phyloP scores from a whole-genome alignment of 2,797 vertebrate genomes.

The Amblyraja radiata region DNA sequence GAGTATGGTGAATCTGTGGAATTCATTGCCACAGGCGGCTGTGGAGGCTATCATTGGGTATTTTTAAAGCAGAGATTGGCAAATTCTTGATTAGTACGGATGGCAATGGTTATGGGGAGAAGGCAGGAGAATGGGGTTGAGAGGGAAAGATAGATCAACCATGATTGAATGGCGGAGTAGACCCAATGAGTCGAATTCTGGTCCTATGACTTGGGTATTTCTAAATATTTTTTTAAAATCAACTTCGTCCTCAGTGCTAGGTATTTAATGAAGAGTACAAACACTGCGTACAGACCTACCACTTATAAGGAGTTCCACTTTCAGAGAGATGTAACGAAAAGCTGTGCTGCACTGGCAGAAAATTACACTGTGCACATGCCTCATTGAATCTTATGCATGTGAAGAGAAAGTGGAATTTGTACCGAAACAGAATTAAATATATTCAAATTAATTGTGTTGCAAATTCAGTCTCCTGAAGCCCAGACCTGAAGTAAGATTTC shows the following conservation, averaged over 20 bases:
- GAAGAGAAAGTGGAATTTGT: neutral
- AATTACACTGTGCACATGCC: neutral
- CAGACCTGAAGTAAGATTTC: neutral
- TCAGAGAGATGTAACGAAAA: neutral
- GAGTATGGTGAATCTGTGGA: no score
- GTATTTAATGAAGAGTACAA: slow-evolving; percentile 8
- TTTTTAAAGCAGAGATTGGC: no score
- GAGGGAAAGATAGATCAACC: no score
- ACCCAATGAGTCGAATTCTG: no score
- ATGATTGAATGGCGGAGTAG: no score
- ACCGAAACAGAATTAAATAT: neutral
- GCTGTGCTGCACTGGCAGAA: neutral
- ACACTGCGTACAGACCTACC: neutral
- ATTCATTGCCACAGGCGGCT: no score
- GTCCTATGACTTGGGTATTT: no score
- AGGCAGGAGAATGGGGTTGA: no score
- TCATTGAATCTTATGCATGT: neutral
- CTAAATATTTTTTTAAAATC: neutral
- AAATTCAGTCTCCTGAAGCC: neutral
- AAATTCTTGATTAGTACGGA: no score
- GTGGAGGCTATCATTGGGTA: no score
- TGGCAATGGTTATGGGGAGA: no score
- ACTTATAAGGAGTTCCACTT: neutral
- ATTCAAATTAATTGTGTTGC: neutral
- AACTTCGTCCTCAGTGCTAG: neutral